Percentiles rank a stretch among this genome's conserved stretches.
Evolutionary conservation across 2,888 invertebrate genomes (phyloP).

Genomic region (Cataglyphis albicans): DNA sequence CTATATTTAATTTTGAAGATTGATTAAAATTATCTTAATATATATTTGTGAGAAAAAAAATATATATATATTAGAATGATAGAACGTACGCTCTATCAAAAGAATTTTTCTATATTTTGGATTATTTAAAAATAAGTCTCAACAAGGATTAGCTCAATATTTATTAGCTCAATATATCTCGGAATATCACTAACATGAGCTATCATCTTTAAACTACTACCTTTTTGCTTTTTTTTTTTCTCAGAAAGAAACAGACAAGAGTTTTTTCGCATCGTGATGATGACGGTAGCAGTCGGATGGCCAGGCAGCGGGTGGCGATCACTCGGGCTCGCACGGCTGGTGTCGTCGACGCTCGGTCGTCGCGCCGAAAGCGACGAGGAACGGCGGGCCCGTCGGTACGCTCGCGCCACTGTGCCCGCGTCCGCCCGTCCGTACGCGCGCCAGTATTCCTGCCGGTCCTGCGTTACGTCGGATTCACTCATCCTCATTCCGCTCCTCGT

Average conservation of each 20-base stretch:
- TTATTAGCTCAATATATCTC: not conserved
- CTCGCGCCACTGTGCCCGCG: slow-evolving; percentile 66
- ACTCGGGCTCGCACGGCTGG: slow-evolving; percentile 72
- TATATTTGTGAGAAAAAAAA: not conserved
- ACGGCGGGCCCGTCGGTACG: slow-evolving; percentile 60
- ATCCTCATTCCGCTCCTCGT: slow-evolving; percentile 26
- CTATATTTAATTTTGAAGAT: not conserved
- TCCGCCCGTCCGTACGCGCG: slow-evolving; percentile 58
- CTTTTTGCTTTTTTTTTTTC: not conserved
- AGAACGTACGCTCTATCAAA: not conserved
- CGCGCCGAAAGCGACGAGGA: slow-evolving; percentile 52
- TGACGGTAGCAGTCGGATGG: slow-evolving; percentile 55
- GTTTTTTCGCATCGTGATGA: slow-evolving; percentile 40
- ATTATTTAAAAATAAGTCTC: not conserved
- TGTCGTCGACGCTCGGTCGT: slow-evolving; percentile 67
- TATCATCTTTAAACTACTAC: not conserved
- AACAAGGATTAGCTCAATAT: not conserved
- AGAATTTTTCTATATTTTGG: not conserved
- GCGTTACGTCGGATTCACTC: slow-evolving; percentile 22
- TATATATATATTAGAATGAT: no score
- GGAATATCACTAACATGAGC: not conserved
- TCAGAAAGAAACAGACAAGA: not conserved
- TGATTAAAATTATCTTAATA: slow-evolving; percentile 4
- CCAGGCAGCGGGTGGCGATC: slow-evolving; percentile 66
- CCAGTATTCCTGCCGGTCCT: slow-evolving; percentile 25